Percentiles rank a stretch among this genome's conserved stretches.
Evolutionary conservation across 2,113 vertebrate genomes (phyloP).

Genomic region (Pluvianellus socialis): DNA sequence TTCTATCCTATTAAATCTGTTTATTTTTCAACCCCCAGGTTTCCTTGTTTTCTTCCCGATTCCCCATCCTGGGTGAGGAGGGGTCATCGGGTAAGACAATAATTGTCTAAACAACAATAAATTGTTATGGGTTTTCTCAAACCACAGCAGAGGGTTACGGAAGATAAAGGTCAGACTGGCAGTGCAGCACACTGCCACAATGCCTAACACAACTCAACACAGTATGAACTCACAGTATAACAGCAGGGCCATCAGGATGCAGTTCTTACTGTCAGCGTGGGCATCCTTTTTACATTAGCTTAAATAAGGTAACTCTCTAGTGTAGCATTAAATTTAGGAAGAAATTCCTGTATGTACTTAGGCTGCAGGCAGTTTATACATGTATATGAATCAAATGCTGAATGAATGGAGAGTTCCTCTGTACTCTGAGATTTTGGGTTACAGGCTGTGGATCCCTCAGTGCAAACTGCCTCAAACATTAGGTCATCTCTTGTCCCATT

Average conservation of each 20-base stretch:
- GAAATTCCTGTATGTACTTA: not conserved
- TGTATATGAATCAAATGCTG: not conserved
- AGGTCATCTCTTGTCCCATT: not conserved
- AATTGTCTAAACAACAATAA: no score
- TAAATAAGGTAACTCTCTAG: not conserved
- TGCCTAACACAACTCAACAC: not conserved
- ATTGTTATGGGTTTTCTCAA: no score
- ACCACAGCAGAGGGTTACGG: no score
- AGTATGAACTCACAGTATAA: not conserved
- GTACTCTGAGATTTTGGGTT: not conserved
- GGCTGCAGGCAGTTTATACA: not conserved
- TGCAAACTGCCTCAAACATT: not conserved
- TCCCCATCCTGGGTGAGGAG: no score
- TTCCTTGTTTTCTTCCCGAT: no score
- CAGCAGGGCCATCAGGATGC: not conserved
- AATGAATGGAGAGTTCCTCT: not conserved
- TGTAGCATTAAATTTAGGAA: not conserved
- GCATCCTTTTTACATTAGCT: not conserved
- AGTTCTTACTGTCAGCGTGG: fast-evolving
- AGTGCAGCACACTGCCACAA: no score
- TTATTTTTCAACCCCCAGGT: no score
- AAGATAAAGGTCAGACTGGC: no score
- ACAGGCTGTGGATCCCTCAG: not conserved
- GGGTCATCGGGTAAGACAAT: no score
- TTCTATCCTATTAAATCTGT: no score